Conservation (phyloP, 2,113 vertebrate genomes). For the Equus quagga region DNA sequence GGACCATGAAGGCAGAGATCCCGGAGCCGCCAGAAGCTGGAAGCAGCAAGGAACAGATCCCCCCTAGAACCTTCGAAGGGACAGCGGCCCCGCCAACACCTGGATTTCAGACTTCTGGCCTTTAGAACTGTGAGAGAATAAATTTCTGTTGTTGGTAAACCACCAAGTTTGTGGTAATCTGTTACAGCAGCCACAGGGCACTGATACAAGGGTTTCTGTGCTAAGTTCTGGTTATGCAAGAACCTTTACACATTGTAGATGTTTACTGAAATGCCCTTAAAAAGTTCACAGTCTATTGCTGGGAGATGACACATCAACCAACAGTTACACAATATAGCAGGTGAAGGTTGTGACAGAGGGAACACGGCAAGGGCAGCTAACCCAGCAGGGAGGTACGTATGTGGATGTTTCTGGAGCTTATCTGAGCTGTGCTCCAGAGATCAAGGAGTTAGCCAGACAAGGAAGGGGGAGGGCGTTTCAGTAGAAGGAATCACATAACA, state of each 20-base stretch:
- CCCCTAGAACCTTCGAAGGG: background rate
- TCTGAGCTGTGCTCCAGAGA: background rate
- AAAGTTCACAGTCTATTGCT: background rate
- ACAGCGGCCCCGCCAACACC: accelerated
- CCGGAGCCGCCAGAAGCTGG: background rate
- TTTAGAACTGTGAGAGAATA: background rate
- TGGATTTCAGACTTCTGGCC: background rate
- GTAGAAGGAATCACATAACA: background rate
- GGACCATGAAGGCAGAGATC: background rate
- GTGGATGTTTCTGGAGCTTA: background rate
- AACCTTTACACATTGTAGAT: background rate
- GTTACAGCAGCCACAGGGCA: background rate
- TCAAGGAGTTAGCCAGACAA: background rate
- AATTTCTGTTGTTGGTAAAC: background rate
- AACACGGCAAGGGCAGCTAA: background rate
- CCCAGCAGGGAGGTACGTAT: background rate
- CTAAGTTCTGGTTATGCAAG: background rate
- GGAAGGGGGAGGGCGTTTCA: background rate
- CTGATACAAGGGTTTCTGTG: background rate
- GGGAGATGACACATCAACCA: background rate
- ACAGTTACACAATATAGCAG: background rate
- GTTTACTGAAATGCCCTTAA: background rate
- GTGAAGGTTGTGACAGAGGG: background rate
- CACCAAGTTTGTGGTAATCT: background rate
- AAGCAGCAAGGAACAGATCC: background rate